Base-by-base conservation (phyloP, 2,888 invertebrate genomes). In the Brachyptera putata region DNA sequence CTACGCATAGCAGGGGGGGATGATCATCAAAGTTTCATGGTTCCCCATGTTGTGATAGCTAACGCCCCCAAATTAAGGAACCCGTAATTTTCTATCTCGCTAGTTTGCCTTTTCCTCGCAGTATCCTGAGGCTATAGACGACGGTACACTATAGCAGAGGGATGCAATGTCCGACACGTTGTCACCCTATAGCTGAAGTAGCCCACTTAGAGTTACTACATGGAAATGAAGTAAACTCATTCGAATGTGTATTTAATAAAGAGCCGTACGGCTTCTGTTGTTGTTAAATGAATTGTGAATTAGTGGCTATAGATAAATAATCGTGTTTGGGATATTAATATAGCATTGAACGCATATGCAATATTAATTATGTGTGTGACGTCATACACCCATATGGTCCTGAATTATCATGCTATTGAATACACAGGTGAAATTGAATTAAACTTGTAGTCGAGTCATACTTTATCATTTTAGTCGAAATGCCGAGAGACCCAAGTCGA, bases 1-100 rank as follows among this genome's bases (percentile, higher is more conserved):
- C 49, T 26, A 26, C 26, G 49, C 49, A 41, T 41, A 41, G 41
- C 41, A 36, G 5, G 11, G 36, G 25, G 30, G 34, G 53, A 22
- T 36, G 59, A 57, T 63, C 63, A 63, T 64, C 64, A 61, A 63
- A 63, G 63, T 63, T 64, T 64, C 64, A 64, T 63, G 56, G 59
- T 55, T 36, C 50, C 60, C 49, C 56, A 39, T 58, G 61, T 61
- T 61, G 60, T 61, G 61, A 63, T 61, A 61, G 59, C 59, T 53
- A 55, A 61, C 63, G 56, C 58, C 63, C 57, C 63, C 61, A 57
- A 61, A 61, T 61, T 61, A 61, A 46, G 46, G 58, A 50, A 55
- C 58, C 61, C 56, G 53, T 59, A 55, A 56, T 62, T 59, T 59
- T 56, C 61, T 56, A 56, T 62, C 39, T 49, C 58, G 46, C 50